phyloP scores from a whole-genome alignment of 2,888 invertebrate genomes.

The Eurois occulta region DNA sequence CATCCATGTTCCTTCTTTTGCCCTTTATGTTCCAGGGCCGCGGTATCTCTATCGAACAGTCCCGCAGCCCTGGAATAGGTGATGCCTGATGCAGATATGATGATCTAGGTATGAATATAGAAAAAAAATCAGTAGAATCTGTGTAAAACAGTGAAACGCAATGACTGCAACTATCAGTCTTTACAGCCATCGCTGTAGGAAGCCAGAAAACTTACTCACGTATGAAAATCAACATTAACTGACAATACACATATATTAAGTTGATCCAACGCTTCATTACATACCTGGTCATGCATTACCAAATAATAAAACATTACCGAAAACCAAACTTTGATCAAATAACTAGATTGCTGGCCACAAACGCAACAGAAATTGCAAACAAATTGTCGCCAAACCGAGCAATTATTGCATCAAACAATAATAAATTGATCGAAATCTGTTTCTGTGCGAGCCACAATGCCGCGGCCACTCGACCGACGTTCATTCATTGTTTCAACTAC shows the following conservation, averaged over 20 bases:
- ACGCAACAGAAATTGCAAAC: constrained; percentile 71
- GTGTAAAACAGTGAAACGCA: not conserved
- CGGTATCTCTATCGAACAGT: too few species aligned
- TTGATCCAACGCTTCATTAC: not conserved
- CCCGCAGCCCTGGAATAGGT: too few species aligned
- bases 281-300: constrained; percentile 17
- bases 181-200: not conserved
- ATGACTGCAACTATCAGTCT: too few species aligned
- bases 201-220: not conserved
- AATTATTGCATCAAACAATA: constrained; percentile 81
- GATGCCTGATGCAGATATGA: too few species aligned
- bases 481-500: constrained; percentile 74
- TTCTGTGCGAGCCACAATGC: constrained; percentile 54
- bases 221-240: not conserved
- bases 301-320: constrained; percentile 42
- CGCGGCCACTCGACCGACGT: constrained; percentile 57
- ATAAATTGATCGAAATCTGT: constrained; percentile 79
- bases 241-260: not conserved
- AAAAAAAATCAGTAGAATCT: not conserved
- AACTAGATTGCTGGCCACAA: constrained; percentile 64
- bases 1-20: too few species aligned
- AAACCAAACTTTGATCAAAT: constrained; percentile 57
- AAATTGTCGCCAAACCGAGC: constrained; percentile 74
- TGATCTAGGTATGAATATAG: not conserved
- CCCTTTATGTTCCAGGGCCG: too few species aligned